A percentile compares a stretch with the other conserved stretches of the same genome.
These are phyloP conservation scores for Ochlodes sylvanus DNA, from an alignment of 2,888 invertebrate species.

Conservation along the genomic window DNA sequence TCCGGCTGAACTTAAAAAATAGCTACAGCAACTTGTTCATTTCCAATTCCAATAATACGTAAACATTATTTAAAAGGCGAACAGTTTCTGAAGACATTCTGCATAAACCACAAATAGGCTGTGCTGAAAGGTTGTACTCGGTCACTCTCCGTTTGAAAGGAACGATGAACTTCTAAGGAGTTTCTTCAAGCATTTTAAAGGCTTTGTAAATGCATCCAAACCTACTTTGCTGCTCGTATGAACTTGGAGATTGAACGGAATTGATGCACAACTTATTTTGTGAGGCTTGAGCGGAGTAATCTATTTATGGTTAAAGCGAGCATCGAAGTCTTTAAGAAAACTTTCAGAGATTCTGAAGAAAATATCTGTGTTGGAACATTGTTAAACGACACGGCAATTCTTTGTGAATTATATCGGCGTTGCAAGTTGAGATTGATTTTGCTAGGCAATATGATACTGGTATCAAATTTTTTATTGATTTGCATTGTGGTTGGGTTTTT, in stretches of 20 bases:
- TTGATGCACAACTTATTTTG: conserved; percentile 24
- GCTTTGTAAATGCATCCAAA: conserved; percentile 28
- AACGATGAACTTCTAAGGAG: conserved; percentile 25
- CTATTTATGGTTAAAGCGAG: conserved; percentile 11
- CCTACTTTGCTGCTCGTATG: conserved; percentile 27
- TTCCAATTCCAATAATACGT: not conserved
- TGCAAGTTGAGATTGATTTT: not conserved
- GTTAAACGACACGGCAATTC: not conserved
- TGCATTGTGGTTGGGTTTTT: too few relatives aligned
- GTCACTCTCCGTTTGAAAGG: conserved; percentile 10
- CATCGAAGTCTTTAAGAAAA: conserved; percentile 6
- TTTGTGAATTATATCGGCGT: not conserved
- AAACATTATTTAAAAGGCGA: not conserved
- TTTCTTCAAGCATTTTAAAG: conserved; percentile 23
- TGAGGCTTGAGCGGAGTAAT: conserved; percentile 14
- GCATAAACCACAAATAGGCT: not conserved
- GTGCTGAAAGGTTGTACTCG: conserved; percentile 8
- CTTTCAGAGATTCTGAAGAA: conserved; percentile 16
- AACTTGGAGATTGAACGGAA: conserved; percentile 23
- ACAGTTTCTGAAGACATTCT: not conserved
- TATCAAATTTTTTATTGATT: too few relatives aligned
- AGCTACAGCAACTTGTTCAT: not conserved
- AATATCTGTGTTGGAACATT: conserved; percentile 3
- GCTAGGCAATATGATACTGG: not conserved
- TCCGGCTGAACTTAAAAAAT: not conserved